Evolutionary conservation across 1,140 invertebrate species (phyloP), one percentile per base, ranked within the genome.

Genomic region (Lucilia cuprina): DNA sequence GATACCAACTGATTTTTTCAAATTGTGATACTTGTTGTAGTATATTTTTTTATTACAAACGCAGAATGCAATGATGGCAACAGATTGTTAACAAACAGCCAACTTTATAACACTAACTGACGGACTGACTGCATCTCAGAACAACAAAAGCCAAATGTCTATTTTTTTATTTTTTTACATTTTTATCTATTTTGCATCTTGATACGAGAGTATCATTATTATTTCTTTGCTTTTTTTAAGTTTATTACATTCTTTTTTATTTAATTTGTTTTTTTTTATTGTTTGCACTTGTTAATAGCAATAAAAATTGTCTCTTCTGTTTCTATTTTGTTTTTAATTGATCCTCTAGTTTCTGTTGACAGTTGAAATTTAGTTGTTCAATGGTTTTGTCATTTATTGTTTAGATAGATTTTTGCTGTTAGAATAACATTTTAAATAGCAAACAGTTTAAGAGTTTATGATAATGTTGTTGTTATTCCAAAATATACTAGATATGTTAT

Each of bases 211-310:
- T 41, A 41, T 41, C n/a, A 21, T 19, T 25, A 70, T 70, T 19
- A 70, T 21, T 21, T 21, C n/a, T 25, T 70, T 19, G 17, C n/a
- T 19, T 70, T 70, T 21, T 19, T 21, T 70, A 21, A 12, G 21
- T 70, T 70, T 70, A 70, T 25, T 70, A 10, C 7, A 19, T 70
- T 2, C 25, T 70, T 70, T 70, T 70, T 21, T 21, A 70, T 70
- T 70, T 21, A 70, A 21, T 70, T 70, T 70, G 65, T n/a, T 60
- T 60, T 30, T 30, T 30, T 30, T 30, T 30, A 30, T 30, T 30
- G 25, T 30, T 70, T 70, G 65, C 65, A 70, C n/a, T 70, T 70
- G 65, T 70, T 70, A 70, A 70, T 19, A 19, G 65, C 65, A 70
- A 70, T 70, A 21, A 21, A 19, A 70, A 70, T 21, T 70, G 65